Base-by-base conservation (phyloP, 2,113 vertebrate genomes). In the Geothlypis trichas region DNA sequence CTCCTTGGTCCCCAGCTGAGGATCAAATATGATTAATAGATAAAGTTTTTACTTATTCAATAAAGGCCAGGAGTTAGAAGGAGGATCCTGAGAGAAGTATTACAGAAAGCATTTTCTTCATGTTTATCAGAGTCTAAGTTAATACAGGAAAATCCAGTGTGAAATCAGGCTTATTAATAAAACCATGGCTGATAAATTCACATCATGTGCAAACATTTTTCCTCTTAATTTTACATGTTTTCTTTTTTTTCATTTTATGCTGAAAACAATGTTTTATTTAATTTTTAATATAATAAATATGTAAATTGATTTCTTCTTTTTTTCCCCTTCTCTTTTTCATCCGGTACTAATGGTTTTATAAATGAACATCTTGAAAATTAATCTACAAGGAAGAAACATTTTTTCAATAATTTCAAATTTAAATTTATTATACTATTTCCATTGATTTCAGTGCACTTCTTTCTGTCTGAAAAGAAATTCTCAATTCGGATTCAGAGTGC, bases 271-370 rank as follows among this genome's bases (percentile, higher is more conserved):
- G 20, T 80, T 79, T 47, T 74, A 4, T n/a, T 57, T 12, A 1
- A 20, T 77, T 88, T 84, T 92, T 66, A 49, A 24, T 19, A 11
- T 10, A 42, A 65, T 69, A 68, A 85, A 66, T 2, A 42, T 30
- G 4, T 2, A 66, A 33, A 46, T 9, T 8, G 1, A 23, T 51
- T 58, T 68, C 3, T 77, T 75, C 5, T 5, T 71, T 55, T 76
- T 33, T 15, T 1, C 0, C 0, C 2, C 1, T 17, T 59, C 2
- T 33, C 4, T 8, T 37, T 33, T 88, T 2, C 61, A 52, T 2
- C 1, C 3, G 27, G 2, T 54, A 62, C 13, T 62, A 37, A 3
- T 10, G 9, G 11, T 46, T 73, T 69, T 59, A 35, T 46, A 68
- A 87, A 47, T 35, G 1, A 27, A 23, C 4, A 58, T 47, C 19